These are phyloP conservation scores for Drosophila navojoa DNA, from an alignment of 1,140 invertebrate genomes.

Conservation along the genomic window DNA sequence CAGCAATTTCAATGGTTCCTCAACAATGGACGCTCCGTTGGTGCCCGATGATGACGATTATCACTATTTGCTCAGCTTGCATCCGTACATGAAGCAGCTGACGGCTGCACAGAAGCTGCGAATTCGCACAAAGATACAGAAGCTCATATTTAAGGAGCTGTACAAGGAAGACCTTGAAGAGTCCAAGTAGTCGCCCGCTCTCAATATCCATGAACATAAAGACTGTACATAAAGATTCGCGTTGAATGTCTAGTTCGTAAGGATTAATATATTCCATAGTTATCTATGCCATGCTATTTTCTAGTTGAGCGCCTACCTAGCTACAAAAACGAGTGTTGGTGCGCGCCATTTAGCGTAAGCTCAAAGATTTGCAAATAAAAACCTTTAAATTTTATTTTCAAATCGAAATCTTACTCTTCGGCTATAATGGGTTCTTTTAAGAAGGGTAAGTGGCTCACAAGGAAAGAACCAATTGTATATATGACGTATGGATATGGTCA, in stretches of 20 bases:
- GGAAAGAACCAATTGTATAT: no score
- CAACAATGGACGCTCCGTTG: conserved; percentile 73
- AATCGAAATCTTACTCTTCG: not conserved
- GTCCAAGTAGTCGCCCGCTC: conserved; percentile 66
- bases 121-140: conserved; percentile 83
- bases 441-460: no score
- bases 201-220: conserved; percentile 47
- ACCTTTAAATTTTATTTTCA: conserved; percentile 19
- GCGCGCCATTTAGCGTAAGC: conserved; percentile 71
- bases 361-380: conserved; percentile 61
- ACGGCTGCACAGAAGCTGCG: conserved; percentile 79
- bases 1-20: conserved; percentile 82
- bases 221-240: conserved; percentile 67
- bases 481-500: no score
- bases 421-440: no score
- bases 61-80: conserved; percentile 80
- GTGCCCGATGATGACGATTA: conserved; percentile 83
- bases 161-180: conserved; percentile 83
- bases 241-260: conserved; percentile 53
- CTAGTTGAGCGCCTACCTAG: conserved; percentile 66
- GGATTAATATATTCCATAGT: conserved; percentile 50
- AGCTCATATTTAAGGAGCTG: conserved; percentile 83
- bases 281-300: conserved; percentile 76
- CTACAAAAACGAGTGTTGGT: conserved; percentile 34
- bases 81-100: conserved; percentile 83